phyloP scores from a whole-genome alignment of 2,113 vertebrate genomes.

The Neofelis nebulosa region DNA sequence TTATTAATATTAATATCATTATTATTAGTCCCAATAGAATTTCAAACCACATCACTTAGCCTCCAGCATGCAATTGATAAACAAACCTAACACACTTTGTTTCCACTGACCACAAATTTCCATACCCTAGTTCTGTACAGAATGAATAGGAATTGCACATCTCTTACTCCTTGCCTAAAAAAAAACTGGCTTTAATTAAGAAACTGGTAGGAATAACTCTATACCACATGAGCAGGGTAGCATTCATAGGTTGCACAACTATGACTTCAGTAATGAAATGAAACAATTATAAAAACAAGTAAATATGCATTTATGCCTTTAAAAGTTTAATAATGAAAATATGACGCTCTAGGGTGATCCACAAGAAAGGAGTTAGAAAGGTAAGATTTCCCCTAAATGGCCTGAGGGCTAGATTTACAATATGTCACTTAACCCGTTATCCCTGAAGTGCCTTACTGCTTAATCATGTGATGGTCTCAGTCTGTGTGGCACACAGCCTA shows the following conservation, averaged over 20 bases:
- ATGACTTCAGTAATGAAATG: constrained; percentile 51
- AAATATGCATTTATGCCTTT: constrained; percentile 60
- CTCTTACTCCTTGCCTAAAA: constrained; percentile 15
- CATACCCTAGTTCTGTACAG: neutral
- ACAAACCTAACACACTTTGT: neutral
- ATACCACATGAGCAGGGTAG: neutral
- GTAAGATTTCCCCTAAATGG: constrained; percentile 47
- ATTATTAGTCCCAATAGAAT: neutral
- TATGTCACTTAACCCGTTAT: constrained; percentile 69
- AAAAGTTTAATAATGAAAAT: constrained; percentile 56
- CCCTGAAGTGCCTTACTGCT: constrained; percentile 64
- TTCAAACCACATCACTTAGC: neutral
- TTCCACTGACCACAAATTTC: neutral
- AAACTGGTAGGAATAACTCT: neutral
- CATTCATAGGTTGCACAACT: neutral
- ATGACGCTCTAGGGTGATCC: neutral
- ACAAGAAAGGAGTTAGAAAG: constrained; percentile 63
- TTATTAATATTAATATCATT: neutral
- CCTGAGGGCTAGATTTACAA: constrained; percentile 41
- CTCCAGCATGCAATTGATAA: neutral
- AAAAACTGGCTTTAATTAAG: neutral
- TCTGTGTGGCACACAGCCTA: constrained; percentile 3
- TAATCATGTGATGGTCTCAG: constrained; percentile 53
- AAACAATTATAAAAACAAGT: constrained; percentile 68
- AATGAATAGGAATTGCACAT: neutral